Base-by-base conservation (phyloP, 35 echinoderm and acorn worm species). In the Acanthaster planci region DNA sequence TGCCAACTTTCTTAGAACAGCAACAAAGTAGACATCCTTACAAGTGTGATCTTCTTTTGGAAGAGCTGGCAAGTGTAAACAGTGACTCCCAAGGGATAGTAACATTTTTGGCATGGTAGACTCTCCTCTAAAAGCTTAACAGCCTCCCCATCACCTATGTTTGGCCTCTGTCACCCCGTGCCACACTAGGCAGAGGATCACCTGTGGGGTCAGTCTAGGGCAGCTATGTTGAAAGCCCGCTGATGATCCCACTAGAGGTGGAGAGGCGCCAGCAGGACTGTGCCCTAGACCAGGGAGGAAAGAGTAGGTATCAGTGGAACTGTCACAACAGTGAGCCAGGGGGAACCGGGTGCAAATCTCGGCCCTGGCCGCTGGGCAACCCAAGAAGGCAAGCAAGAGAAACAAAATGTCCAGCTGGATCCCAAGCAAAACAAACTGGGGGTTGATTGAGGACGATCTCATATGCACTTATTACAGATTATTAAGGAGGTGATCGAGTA, bases 401-500 rank as follows among this genome's bases (percentile, higher is more conserved):
- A 29, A 30, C 14, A 67, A 72, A 72, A 6, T 72, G 23, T 29
- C 10, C 64, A 27, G 23, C 18, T 72, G 26, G 34, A 72, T 31
- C 64, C 64, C 34, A 72, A 72, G 26, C 64, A 72, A 72, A 72
- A 72, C 64, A 72, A 72, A 72, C 64, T 16, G 34, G 64, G 12
- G 64, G 34, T 72, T 3, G 64, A 31, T 72, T 72, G 64, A 26
- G 42, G 12, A 72, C 34, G 64, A 34, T 72, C 30, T 29, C 34
- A 72, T 72, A 26, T 72, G 64, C 64, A 72, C 64, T 72, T 72
- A 72, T 35, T 72, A 26, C 1, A 72, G 64, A 72, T 72, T 72
- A 72, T 10, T 26, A 59, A 26, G 64, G 42, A 47, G 42, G 42
- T 47, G 42, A 47, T 12, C 42, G 42, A 12, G 42, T 47, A 47